phyloP scores from a whole-genome alignment of 2,888 invertebrate genomes.

The Penaeus monodon region DNA sequence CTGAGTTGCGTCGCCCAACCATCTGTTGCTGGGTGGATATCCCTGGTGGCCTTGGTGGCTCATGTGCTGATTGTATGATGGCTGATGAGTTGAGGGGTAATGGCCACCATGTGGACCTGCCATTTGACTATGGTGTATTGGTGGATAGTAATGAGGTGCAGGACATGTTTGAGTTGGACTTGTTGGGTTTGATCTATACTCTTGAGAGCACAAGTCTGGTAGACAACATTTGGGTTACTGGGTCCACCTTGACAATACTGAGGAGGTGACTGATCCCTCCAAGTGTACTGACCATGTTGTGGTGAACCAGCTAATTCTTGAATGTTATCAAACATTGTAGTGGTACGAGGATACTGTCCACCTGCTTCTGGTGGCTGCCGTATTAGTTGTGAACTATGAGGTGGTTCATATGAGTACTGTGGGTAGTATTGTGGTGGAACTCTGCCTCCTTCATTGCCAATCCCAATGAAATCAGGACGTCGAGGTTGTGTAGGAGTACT shows the following conservation, averaged over 20 bases:
- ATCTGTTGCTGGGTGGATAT: slow-evolving; percentile 48
- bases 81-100: slow-evolving; percentile 39
- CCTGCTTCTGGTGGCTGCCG: slow-evolving; percentile 73
- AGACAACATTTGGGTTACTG: slow-evolving; percentile 38
- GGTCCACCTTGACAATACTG: slow-evolving; percentile 52
- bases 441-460: slow-evolving; percentile 45
- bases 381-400: slow-evolving; percentile 73
- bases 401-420: slow-evolving; percentile 67
- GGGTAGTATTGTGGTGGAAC: slow-evolving; percentile 56
- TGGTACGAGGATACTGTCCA: slow-evolving; percentile 69
- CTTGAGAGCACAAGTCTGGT: slow-evolving; percentile 47
- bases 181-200: slow-evolving; percentile 63
- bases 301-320: slow-evolving; percentile 89
- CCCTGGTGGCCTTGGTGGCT: slow-evolving; percentile 48
- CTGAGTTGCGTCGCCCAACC: slow-evolving; percentile 61
- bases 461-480: slow-evolving; percentile 62
- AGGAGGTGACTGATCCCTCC: slow-evolving; percentile 81
- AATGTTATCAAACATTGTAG: slow-evolving; percentile 77
- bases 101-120: slow-evolving; percentile 44
- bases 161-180: slow-evolving; percentile 77
- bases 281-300: slow-evolving; percentile 84
- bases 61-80: slow-evolving; percentile 44
- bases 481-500: slow-evolving; percentile 63
- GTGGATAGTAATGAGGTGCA: slow-evolving; percentile 68
- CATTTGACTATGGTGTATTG: slow-evolving; percentile 45